A percentile compares a stretch with the other conserved stretches of the same genome.
Evolutionary conservation across 2,113 vertebrate genomes (phyloP).

Genomic region (Pantherophis guttatus): DNA sequence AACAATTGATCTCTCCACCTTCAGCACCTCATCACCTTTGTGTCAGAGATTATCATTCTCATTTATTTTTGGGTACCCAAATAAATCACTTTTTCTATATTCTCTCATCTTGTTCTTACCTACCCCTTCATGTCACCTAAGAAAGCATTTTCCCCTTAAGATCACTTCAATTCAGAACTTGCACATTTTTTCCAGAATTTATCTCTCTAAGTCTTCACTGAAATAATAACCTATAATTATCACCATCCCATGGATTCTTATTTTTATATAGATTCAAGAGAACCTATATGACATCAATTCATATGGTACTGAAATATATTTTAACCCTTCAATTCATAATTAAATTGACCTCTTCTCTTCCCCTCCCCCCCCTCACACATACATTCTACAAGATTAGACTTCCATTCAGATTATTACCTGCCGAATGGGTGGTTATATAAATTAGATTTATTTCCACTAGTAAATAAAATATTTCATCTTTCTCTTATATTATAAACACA

Average conservation of each 20-base stretch:
- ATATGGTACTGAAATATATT: background rate
- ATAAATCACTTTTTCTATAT: background rate
- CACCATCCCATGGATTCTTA: background rate
- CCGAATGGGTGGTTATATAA: background rate
- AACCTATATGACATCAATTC: background rate
- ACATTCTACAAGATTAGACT: background rate
- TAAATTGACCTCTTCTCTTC: background rate
- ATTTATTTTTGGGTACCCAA: background rate
- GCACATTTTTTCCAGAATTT: background rate
- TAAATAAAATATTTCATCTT: background rate
- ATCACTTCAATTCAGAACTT: background rate
- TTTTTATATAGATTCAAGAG: background rate
- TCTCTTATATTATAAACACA: background rate
- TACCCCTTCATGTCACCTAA: background rate
- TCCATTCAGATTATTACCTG: background rate
- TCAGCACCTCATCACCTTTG: background rate
- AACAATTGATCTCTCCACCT: background rate
- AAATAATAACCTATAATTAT: background rate
- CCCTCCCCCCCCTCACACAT: no score
- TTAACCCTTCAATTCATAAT: background rate
- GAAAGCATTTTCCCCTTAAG: background rate
- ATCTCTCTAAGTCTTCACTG: background rate
- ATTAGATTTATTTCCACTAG: background rate
- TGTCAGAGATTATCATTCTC: background rate
- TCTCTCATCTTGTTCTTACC: background rate